A percentile compares a stretch with the other conserved stretches of the same genome.
phyloP scores from a whole-genome alignment of 1,140 invertebrate species.

The Diachasma alloeum region DNA sequence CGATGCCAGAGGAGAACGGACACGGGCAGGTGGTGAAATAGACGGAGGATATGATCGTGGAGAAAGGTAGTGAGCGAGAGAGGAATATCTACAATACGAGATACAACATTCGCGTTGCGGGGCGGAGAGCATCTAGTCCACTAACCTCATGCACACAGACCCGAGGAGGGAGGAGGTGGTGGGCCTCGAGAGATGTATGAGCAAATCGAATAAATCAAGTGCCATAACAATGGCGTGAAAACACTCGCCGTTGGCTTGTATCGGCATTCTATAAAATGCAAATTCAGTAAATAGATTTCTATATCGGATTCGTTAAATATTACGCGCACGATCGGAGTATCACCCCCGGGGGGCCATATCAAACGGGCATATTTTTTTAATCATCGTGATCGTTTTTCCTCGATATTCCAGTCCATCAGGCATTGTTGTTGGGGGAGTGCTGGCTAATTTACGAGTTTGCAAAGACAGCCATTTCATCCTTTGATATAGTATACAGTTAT shows the following conservation, averaged over 20 bases:
- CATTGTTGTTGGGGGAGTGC: slow-evolving; percentile 1
- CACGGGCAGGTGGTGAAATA: background rate
- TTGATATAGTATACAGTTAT: background rate
- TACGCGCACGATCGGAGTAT: background rate
- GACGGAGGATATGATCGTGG: background rate
- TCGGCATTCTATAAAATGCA: slow-evolving; percentile 3
- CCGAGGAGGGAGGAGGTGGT: background rate
- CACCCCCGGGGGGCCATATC: background rate
- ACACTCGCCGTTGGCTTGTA: slow-evolving; percentile 12
- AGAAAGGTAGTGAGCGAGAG: background rate
- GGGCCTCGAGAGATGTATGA: background rate
- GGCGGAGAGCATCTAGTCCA: background rate
- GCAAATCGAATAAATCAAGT: slow-evolving; percentile 29
- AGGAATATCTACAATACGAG: background rate
- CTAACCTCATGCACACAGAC: background rate
- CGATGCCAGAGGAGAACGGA: background rate
- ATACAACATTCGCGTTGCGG: background rate
- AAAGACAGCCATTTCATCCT: slow-evolving; percentile 7
- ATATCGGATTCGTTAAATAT: slow-evolving; percentile 16
- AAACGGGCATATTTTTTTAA: background rate
- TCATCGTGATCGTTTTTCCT: background rate
- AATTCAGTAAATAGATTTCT: slow-evolving; percentile 16
- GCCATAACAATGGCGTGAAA: slow-evolving; percentile 27
- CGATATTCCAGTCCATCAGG: background rate
- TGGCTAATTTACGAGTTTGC: slow-evolving; percentile 1